A percentile compares a stretch with the other conserved stretches of the same genome.
Evolutionary conservation across 2,797 vertebrate genomes (phyloP).

Genomic region (Ptychobarbus kaznakovi): DNA sequence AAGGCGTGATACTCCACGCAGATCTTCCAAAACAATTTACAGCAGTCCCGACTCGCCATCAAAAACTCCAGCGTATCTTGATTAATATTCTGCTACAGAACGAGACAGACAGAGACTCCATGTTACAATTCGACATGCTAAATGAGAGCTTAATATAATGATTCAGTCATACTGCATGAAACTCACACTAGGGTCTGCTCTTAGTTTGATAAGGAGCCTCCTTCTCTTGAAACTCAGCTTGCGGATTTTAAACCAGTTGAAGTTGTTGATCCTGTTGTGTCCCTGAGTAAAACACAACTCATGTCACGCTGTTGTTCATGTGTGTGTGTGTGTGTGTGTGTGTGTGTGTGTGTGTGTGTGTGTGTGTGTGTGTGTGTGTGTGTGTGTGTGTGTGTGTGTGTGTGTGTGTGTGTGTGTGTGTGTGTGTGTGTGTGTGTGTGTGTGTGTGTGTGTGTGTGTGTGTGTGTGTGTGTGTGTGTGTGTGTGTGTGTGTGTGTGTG

Average conservation of each 20-base stretch:
- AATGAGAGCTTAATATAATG: background rate
- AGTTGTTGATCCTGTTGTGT: constrained; percentile 95
- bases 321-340: background rate
- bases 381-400: too few species aligned
- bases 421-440: background rate
- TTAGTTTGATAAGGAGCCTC: constrained; percentile 95
- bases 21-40: constrained; percentile 99
- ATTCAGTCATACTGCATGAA: background rate
- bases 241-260: constrained; percentile 98
- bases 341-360: too few species aligned
- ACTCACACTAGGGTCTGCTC: constrained; percentile 94
- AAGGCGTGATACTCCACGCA: constrained; percentile 98
- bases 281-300: constrained; percentile 74
- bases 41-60: constrained; percentile 95
- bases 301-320: background rate
- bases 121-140: background rate
- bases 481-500: too few species aligned
- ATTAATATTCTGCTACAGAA: constrained; percentile 83
- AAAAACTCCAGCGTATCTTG: constrained; percentile 97
- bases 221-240: constrained; percentile 99
- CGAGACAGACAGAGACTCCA: background rate
- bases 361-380: too few species aligned
- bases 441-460: background rate
- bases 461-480: too few species aligned
- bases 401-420: too few species aligned